These are phyloP conservation scores for Beaufortia kweichowensis DNA, from an alignment of 2,113 vertebrate species.

Conservation along the genomic window DNA sequence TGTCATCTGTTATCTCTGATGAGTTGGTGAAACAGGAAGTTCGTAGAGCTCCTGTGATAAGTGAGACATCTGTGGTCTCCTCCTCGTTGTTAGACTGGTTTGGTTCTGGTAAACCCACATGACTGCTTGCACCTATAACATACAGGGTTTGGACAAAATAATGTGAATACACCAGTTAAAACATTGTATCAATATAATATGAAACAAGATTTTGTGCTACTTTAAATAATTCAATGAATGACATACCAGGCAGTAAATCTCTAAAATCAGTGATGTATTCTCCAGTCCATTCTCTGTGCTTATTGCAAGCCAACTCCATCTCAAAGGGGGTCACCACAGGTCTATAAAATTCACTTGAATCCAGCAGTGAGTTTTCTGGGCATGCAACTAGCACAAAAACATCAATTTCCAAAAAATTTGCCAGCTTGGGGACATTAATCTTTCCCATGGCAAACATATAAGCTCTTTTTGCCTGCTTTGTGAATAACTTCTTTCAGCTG, in stretches of 20 bases:
- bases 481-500: conserved; percentile 79
- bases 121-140: conserved; percentile 79
- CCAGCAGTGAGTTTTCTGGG: conserved; percentile 85
- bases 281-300: conserved; percentile 83
- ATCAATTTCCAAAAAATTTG: conserved; percentile 94
- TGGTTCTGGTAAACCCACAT: conserved; percentile 73
- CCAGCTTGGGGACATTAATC: conserved; percentile 88
- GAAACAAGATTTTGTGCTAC: background rate
- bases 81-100: conserved; percentile 53
- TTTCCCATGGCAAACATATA: conserved; percentile 91
- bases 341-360: conserved; percentile 83
- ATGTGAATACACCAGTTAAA: too few relatives aligned
- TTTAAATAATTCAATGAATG: background rate
- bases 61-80: conserved; percentile 76
- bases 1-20: background rate
- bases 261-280: conserved; percentile 87
- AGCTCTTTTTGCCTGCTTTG: conserved; percentile 86
- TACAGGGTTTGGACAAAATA: background rate
- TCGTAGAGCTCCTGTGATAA: conserved; percentile 87
- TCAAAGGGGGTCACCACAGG: conserved; percentile 90
- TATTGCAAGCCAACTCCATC: conserved; percentile 95
- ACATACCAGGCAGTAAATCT: conserved; percentile 86
- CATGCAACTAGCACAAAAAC: conserved; percentile 92
- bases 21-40: conserved; percentile 44
- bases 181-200: too few relatives aligned